Evolutionary conservation across 1,140 invertebrate genomes (phyloP).

Genomic region (Drosophila nigrodunni): DNA sequence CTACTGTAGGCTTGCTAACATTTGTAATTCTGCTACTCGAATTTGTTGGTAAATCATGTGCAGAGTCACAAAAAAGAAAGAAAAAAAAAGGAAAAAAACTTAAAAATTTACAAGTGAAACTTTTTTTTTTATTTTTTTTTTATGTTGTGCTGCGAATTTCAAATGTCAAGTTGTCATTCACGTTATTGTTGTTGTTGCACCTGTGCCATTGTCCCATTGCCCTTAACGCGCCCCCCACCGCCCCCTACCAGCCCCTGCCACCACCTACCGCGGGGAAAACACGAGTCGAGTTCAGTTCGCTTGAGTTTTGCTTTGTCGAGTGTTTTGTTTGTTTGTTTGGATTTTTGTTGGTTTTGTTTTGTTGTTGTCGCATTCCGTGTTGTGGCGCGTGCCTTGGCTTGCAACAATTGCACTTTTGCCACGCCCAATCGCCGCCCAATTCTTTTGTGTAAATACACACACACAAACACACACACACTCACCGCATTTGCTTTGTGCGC

Average conservation of each 20-base stretch:
- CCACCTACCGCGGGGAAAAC: constrained; percentile 43
- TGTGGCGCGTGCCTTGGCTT: constrained; percentile 35
- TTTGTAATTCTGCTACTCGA: too few species aligned
- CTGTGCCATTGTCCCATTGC: constrained; percentile 44
- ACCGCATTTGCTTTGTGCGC: constrained; percentile 56
- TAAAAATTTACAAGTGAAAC: background rate
- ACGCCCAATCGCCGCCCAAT: constrained; percentile 42
- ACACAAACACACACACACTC: background rate
- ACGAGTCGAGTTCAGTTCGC: constrained; percentile 68
- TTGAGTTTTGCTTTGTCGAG: constrained; percentile 65
- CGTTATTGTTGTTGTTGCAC: constrained; percentile 34
- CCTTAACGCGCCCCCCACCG: background rate
- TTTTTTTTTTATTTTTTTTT: background rate
- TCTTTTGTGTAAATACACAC: constrained; percentile 9
- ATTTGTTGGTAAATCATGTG: too few species aligned
- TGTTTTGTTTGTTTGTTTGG: constrained; percentile 41
- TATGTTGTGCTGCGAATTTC: constrained; percentile 12
- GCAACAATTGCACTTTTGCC: constrained; percentile 66
- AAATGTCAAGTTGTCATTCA: constrained; percentile 43
- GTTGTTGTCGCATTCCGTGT: constrained; percentile 32
- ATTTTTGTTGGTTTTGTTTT: constrained; percentile 17
- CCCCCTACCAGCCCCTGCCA: background rate
- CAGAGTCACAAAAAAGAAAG: too few species aligned
- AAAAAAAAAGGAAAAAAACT: background rate
- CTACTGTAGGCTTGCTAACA: too few species aligned